A percentile compares a stretch with the other conserved stretches of the same genome.
Evolutionary conservation across 2,113 vertebrate genomes (phyloP).

Genomic region (Myotis yumanensis): DNA sequence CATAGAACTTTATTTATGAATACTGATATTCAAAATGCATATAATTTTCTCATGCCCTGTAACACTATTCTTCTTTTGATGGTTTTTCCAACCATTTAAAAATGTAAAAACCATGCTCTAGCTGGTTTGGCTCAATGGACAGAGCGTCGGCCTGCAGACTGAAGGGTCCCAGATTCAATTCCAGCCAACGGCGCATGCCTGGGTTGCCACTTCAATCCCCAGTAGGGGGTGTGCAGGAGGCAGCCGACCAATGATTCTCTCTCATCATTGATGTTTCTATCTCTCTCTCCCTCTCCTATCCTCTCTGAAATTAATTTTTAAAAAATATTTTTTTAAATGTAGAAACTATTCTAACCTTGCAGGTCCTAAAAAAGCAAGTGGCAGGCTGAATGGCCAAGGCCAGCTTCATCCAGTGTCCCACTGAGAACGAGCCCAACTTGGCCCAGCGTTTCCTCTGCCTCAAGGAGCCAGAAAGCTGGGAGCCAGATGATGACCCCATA

Average conservation of each 20-base stretch:
- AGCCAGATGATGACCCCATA: slow-evolving; percentile 92
- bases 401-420: slow-evolving; percentile 93
- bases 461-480: slow-evolving; percentile 97
- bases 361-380: not conserved
- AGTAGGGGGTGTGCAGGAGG: no score
- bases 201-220: no score
- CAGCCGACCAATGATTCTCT: no score
- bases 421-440: slow-evolving; percentile 92
- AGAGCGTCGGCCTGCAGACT: no score
- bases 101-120: not conserved
- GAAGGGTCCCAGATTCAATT: no score
- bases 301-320: no score
- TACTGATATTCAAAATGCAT: not conserved
- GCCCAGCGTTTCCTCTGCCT: slow-evolving; percentile 95
- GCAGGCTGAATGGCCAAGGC: slow-evolving; percentile 86
- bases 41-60: not conserved
- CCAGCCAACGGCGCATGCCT: no score
- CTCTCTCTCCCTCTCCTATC: no score
- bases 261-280: no score
- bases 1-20: not conserved
- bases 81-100: not conserved
- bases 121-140: no score
- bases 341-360: not conserved
- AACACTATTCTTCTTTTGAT: not conserved
- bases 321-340: not conserved